A percentile compares a stretch with the other conserved stretches of the same genome.
Evolutionary conservation across 2,113 vertebrate species (phyloP).

Genomic region (Gymnobelideus leadbeateri): DNA sequence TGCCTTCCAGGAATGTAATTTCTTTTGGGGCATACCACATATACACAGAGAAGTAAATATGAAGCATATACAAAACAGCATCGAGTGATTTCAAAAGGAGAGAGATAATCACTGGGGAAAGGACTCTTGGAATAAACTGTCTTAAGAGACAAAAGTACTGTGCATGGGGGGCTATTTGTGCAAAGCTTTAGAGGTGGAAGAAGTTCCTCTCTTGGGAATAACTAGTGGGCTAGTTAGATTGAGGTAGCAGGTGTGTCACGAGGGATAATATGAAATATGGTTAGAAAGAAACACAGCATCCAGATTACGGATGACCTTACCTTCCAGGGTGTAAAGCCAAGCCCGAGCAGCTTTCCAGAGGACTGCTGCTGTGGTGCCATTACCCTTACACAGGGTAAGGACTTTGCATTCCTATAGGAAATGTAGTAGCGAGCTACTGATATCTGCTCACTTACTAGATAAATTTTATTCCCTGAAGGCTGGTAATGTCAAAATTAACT

Average conservation of each 20-base stretch:
- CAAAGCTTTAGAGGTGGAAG: not conserved
- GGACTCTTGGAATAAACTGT: not conserved
- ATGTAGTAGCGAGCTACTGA: not conserved
- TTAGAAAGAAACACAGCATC: not conserved
- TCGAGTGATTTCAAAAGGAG: not conserved
- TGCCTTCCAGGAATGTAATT: not conserved
- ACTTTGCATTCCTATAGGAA: not conserved
- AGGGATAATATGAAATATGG: not conserved
- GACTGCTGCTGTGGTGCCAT: no score
- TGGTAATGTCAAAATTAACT: no score
- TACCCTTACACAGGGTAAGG: not conserved
- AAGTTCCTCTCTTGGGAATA: not conserved
- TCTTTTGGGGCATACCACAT: not conserved
- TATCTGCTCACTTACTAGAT: no score
- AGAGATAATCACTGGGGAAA: not conserved
- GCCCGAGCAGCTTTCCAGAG: no score
- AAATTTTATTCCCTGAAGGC: no score
- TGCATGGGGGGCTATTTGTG: not conserved
- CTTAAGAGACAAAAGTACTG: not conserved
- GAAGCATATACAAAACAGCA: not conserved
- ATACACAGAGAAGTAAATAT: not conserved
- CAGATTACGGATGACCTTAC: not conserved
- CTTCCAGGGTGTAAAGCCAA: not conserved
- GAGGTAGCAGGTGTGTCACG: not conserved
- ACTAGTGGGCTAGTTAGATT: not conserved